Percentiles rank a stretch among this genome's conserved stretches.
These are phyloP conservation scores for Phyllotreta cruciferae DNA, from an alignment of 2,888 invertebrate species.

Conservation along the genomic window DNA sequence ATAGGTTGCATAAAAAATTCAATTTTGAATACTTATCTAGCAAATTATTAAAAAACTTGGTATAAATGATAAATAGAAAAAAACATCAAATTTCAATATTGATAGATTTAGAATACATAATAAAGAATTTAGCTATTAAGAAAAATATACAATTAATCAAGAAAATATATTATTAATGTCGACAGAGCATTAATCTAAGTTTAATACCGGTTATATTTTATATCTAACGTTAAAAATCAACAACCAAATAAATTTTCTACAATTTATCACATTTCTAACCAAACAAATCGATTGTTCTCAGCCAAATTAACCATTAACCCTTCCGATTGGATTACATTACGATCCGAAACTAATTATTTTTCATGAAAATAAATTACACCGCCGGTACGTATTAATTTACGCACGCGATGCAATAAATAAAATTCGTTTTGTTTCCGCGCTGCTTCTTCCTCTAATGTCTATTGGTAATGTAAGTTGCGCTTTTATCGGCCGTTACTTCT, in stretches of 20 bases:
- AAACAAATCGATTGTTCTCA: conserved; percentile 21
- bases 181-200: no score
- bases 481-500: conserved; percentile 36
- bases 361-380: conserved; percentile 34
- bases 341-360: conserved; percentile 34
- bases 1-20: no score
- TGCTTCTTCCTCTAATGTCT: conserved; percentile 32
- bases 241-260: neutral
- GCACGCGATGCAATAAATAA: conserved; percentile 38
- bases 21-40: no score
- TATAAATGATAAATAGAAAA: no score
- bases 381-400: conserved; percentile 32
- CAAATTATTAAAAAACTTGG: no score
- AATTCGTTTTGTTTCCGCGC: conserved; percentile 31
- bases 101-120: no score
- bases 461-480: conserved; percentile 41
- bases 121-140: no score
- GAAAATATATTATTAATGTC: no score
- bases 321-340: conserved; percentile 34
- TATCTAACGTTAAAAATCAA: neutral
- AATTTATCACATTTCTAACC: conserved; percentile 8
- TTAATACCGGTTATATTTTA: neutral
- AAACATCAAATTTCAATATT: no score
- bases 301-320: conserved; percentile 31
- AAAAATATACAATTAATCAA: no score